These are phyloP conservation scores for Stomatorhinus ivindoensis DNA, from an alignment of 2,113 vertebrate genomes.

Conservation along the genomic window DNA sequence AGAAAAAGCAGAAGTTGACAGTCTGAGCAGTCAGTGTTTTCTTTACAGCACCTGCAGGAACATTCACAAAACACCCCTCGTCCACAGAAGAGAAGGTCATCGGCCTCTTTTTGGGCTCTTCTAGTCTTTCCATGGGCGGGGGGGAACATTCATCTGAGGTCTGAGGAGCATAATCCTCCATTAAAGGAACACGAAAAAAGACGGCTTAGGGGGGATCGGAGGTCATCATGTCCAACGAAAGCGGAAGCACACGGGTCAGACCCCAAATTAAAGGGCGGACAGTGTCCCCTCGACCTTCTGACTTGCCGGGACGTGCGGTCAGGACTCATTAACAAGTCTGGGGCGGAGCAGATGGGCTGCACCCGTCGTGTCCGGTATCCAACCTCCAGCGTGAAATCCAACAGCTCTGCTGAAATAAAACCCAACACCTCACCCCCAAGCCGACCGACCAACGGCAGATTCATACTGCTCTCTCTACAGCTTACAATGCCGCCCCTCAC, in stretches of 20 bases:
- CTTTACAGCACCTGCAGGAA: background rate
- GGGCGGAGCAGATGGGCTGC: slow-evolving; percentile 5
- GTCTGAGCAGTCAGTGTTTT: background rate
- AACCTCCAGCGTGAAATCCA: slow-evolving; percentile 1
- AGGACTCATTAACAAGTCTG: slow-evolving; percentile 16
- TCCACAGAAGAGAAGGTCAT: background rate
- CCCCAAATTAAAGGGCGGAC: background rate
- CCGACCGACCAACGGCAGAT: background rate
- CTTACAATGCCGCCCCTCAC: background rate
- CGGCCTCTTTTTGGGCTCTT: background rate
- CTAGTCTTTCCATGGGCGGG: background rate
- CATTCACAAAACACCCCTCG: background rate
- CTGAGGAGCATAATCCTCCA: background rate
- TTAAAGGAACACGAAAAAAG: background rate
- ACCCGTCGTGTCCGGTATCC: background rate
- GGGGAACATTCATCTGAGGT: background rate
- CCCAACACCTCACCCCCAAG: background rate
- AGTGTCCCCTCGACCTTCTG: background rate
- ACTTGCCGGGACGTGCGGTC: background rate
- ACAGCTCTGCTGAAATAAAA: slow-evolving; percentile 1
- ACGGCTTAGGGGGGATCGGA: background rate
- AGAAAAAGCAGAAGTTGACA: background rate
- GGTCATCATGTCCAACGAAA: background rate
- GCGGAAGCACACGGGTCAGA: background rate
- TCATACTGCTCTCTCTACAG: background rate